These are phyloP conservation scores for Myotis davidii DNA, from an alignment of 2,113 vertebrate species.

Conservation along the genomic window DNA sequence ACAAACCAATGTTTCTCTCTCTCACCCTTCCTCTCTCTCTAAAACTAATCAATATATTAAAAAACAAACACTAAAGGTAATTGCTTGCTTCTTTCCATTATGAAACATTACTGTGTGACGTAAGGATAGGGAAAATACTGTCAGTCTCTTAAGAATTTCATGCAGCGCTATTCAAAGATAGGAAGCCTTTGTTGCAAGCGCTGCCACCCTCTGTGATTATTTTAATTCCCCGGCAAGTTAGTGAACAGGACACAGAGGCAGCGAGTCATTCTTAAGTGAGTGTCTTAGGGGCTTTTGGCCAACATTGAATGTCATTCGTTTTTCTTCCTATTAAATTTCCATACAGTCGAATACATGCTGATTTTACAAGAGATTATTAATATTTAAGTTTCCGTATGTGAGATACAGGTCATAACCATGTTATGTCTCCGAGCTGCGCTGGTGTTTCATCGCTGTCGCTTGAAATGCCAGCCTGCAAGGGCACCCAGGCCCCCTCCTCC, in stretches of 20 bases:
- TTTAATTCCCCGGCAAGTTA: background rate
- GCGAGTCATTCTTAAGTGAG: background rate
- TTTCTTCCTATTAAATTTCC: constrained; percentile 7
- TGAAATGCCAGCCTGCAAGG: constrained; percentile 41
- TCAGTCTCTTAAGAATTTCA: background rate
- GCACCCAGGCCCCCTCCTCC: constrained; percentile 34
- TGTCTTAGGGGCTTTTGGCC: background rate
- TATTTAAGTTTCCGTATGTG: background rate
- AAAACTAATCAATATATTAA: background rate
- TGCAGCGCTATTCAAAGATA: background rate
- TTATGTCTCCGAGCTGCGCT: background rate
- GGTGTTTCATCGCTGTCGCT: background rate
- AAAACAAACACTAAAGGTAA: background rate
- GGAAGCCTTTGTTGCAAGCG: background rate
- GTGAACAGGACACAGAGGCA: background rate
- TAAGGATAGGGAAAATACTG: constrained; percentile 2
- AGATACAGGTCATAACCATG: background rate
- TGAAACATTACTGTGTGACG: background rate
- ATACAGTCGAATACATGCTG: background rate
- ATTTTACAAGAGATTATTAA: background rate
- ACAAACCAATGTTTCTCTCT: background rate
- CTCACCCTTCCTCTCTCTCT: background rate
- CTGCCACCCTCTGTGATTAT: background rate
- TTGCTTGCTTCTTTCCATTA: background rate
- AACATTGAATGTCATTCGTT: background rate